Evolutionary conservation across 2,797 vertebrate genomes (phyloP), one percentile per base, ranked within the genome.

Genomic region (Forpus xanthops): DNA sequence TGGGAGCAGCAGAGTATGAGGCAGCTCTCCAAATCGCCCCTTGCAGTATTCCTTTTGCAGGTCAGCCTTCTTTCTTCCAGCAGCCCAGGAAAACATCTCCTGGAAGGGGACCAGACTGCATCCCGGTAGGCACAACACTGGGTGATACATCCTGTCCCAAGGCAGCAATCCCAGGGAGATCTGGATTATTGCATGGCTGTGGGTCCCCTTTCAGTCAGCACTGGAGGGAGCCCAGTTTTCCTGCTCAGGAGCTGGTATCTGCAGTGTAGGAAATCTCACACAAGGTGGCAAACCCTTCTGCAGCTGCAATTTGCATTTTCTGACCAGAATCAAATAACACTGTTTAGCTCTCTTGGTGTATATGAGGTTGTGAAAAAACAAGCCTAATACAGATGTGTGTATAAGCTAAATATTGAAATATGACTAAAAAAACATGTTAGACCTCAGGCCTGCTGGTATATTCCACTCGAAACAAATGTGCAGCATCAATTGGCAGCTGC

Each of bases 161-260:
- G 2, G 7, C 64, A 62, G 30, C 0, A 2, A 19, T 31, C 39
- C 50, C 24, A 9, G 18, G 21, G 55, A 37, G 55, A 35, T 6
- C 0, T 3, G 11, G 21, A 27, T 9, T 3, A 15, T 41, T 3
- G 1, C 0, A 0, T 5, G 5, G 4, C 5, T 3, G 0, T 61
- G n/a, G 1, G 0, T 47, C 7, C 8, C 25, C 35, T 58, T 78
- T 77, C 1, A 0, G 27, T n/a, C 70, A 23, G 14, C 0, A 1
- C 39, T 42, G 73, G 30, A 70, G 42, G 42, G 50, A 90, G n/a
- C 75, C 27, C 60, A 30, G 39, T 12, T 33, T 4, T 3, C 52
- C 70, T 68, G 50, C 67, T 79, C 53, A 19, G 50, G 15, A 0
- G 0, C 0, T n/a, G 60, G 50, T 60, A 87, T 52, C 44, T 5